Percentiles rank a stretch among this genome's conserved stretches.
Evolutionary conservation across 2,797 vertebrate species (phyloP).

Genomic region (Chloroceryle amazona): DNA sequence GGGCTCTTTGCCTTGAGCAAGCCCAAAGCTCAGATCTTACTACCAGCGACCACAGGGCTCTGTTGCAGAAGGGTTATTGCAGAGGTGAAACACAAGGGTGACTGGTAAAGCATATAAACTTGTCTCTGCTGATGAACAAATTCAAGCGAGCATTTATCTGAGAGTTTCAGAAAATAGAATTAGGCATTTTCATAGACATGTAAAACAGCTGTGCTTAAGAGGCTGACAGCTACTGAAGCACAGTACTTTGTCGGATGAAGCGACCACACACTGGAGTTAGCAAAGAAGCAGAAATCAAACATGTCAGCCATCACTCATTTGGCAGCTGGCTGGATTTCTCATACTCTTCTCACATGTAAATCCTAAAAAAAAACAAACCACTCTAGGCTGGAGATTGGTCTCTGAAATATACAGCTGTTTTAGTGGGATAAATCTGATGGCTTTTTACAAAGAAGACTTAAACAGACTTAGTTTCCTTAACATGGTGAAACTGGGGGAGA

Average conservation of each 20-base stretch:
- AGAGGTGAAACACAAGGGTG: background rate
- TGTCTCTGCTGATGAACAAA: background rate
- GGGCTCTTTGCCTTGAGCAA: background rate
- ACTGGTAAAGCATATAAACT: background rate
- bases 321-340: background rate
- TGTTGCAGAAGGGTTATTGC: background rate
- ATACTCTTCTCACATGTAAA: background rate
- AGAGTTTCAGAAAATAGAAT: background rate
- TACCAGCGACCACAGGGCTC: background rate
- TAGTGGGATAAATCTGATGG: background rate
- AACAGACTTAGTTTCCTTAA: background rate
- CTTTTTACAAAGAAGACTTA: background rate
- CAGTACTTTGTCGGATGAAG: background rate
- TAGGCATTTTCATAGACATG: background rate
- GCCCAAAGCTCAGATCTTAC: background rate
- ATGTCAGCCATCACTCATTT: fast-evolving
- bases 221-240: background rate
- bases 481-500: background rate
- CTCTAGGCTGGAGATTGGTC: background rate
- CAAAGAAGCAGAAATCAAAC: background rate
- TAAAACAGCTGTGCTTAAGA: background rate
- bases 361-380: background rate
- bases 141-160: fast-evolving
- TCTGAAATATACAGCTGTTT: background rate
- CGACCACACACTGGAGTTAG: background rate